phyloP scores from a whole-genome alignment of 1,140 invertebrate species.

The Rhagoletis pomonella region DNA sequence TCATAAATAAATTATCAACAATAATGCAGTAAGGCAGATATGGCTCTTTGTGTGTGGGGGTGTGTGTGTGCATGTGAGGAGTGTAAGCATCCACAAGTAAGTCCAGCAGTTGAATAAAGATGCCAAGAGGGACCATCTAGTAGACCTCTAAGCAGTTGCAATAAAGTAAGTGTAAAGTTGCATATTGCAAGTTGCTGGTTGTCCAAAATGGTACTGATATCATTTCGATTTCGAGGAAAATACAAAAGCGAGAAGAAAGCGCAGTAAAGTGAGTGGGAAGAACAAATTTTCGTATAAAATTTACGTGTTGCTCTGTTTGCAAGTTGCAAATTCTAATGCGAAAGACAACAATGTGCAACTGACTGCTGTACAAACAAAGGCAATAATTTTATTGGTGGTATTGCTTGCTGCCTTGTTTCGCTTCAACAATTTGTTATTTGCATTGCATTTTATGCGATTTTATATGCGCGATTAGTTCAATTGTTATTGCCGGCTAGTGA shows the following conservation, averaged over 20 bases:
- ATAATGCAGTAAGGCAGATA: background rate
- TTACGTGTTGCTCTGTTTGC: constrained; percentile 4
- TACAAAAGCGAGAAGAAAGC: background rate
- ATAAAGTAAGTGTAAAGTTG: background rate
- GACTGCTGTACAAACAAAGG: too few species aligned
- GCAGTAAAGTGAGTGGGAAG: background rate
- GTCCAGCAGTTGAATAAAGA: constrained; percentile 31
- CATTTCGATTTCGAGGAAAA: background rate
- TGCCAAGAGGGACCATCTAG: too few species aligned
- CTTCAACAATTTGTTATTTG: constrained; percentile 9
- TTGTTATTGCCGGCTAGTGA: constrained; percentile 2
- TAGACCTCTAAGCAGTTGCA: background rate
- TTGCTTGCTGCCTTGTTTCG: constrained; percentile 4
- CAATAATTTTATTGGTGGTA: background rate
- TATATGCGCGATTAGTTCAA: constrained; percentile 43
- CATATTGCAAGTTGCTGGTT: background rate
- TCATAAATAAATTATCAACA: constrained; percentile 43
- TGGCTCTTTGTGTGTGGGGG: too few species aligned
- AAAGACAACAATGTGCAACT: background rate
- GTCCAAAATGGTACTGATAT: background rate
- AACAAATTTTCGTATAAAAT: constrained; percentile 14
- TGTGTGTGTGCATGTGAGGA: too few species aligned
- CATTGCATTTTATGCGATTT: constrained; percentile 45
- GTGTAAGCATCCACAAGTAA: too few species aligned
- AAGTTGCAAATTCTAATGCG: background rate